Conservation (phyloP, 2,888 invertebrate genomes). For the Tenthredo mesomela region DNA sequence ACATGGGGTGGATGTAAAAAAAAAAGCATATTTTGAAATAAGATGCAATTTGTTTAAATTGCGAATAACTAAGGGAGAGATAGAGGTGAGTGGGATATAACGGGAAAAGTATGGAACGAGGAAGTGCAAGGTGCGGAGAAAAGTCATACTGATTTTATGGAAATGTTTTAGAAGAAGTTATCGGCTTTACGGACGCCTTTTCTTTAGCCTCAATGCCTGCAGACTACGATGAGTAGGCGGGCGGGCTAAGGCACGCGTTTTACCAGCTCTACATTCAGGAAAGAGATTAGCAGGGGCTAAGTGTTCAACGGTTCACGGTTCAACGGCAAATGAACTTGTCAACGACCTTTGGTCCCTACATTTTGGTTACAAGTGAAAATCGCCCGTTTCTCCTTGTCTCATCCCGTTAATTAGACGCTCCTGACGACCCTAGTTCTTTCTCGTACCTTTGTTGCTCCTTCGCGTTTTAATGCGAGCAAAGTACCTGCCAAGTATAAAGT, state of each 20-base stretch:
- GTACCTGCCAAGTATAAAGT: conserved; percentile 3
- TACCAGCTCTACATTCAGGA: conserved; percentile 52
- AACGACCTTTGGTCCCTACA: conserved; percentile 40
- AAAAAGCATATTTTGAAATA: conserved; percentile 26
- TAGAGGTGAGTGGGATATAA: neutral
- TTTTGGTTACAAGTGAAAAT: conserved; percentile 49
- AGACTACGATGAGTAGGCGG: conserved; percentile 46
- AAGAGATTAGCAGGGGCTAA: conserved; percentile 46
- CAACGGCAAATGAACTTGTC: conserved; percentile 50
- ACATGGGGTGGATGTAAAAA: neutral
- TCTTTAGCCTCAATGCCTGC: conserved; percentile 45
- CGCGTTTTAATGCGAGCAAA: neutral
- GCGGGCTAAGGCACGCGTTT: conserved; percentile 54
- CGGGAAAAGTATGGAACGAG: neutral
- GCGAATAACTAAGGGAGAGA: conserved; percentile 6
- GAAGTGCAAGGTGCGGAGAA: conserved; percentile 2
- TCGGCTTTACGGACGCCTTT: conserved; percentile 34
- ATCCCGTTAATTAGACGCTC: conserved; percentile 36
- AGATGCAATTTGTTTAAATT: conserved; percentile 44
- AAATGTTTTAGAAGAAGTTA: conserved; percentile 43
- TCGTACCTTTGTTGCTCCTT: neutral
- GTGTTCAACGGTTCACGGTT: conserved; percentile 41
- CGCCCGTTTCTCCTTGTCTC: conserved; percentile 13
- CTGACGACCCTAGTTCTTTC: neutral
- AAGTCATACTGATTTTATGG: conserved; percentile 17